Evolutionary conservation across 2,888 invertebrate species (phyloP).

Genomic region (Ophioninae sp.): DNA sequence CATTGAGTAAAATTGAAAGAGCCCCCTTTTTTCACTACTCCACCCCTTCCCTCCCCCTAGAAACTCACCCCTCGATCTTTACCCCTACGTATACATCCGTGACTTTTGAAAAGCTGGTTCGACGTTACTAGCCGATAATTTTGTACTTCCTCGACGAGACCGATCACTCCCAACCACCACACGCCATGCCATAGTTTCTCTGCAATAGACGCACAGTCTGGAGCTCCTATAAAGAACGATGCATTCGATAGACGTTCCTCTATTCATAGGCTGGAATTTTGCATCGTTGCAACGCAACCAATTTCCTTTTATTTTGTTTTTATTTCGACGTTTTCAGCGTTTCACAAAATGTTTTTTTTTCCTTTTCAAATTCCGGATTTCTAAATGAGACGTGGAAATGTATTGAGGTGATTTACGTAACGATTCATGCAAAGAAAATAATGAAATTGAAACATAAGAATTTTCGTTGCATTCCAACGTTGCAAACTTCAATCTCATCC

Average conservation of each 20-base stretch:
- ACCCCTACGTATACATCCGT: slow-evolving; percentile 6
- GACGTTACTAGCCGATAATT: slow-evolving; percentile 71
- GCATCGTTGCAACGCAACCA: background rate
- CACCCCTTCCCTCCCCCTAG: background rate
- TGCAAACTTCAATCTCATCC: background rate
- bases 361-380: background rate
- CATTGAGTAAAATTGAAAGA: slow-evolving; percentile 19
- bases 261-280: background rate
- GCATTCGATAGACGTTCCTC: too few relatives aligned
- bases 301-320: too few relatives aligned
- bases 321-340: background rate
- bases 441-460: too few relatives aligned
- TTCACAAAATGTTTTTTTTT: background rate
- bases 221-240: slow-evolving; percentile 60
- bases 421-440: too few relatives aligned
- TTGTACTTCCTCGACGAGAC: slow-evolving; percentile 61
- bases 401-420: too few relatives aligned
- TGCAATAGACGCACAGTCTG: slow-evolving; percentile 38
- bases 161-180: slow-evolving; percentile 13
- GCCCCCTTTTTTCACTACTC: slow-evolving; percentile 23
- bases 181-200: background rate
- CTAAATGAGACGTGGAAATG: slow-evolving; percentile 3
- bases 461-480: too few relatives aligned
- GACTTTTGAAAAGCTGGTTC: slow-evolving; percentile 62
- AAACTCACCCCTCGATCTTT: background rate